A percentile compares a stretch with the other conserved stretches of the same genome.
Evolutionary conservation across 2,113 vertebrate species (phyloP).

Genomic region (Onychorhynchus coronatus): DNA sequence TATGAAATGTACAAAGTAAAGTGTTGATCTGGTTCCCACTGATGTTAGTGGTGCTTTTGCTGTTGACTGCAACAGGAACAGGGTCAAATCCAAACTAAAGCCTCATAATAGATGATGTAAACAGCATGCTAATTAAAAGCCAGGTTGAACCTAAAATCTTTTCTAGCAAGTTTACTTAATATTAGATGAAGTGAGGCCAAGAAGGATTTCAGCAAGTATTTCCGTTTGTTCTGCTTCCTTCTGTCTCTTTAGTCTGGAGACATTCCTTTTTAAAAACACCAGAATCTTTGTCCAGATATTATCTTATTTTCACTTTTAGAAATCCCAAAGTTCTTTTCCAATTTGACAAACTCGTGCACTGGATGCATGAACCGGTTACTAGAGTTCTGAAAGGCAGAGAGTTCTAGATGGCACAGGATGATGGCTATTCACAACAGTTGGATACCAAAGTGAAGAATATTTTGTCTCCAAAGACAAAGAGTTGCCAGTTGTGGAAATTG

Average conservation of each 20-base stretch:
- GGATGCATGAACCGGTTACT: neutral
- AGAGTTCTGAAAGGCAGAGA: neutral
- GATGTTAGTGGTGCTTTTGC: slow-evolving; percentile 58
- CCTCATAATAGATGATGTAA: slow-evolving; percentile 64
- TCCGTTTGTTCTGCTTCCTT: slow-evolving; percentile 8
- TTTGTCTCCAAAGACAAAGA: neutral
- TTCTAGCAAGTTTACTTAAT: slow-evolving; percentile 65
- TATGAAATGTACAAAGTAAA: slow-evolving; percentile 63
- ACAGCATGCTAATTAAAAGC: slow-evolving; percentile 72
- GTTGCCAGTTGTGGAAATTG: neutral
- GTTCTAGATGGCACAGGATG: neutral
- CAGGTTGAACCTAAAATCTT: slow-evolving; percentile 61
- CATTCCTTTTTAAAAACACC: neutral
- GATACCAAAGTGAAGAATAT: neutral
- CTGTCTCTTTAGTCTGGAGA: neutral
- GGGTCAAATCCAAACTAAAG: slow-evolving; percentile 12
- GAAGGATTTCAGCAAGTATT: slow-evolving; percentile 50
- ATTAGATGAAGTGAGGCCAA: slow-evolving; percentile 26
- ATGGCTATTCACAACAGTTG: neutral
- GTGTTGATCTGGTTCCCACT: slow-evolving; percentile 24
- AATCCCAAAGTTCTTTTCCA: neutral
- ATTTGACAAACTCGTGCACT: neutral
- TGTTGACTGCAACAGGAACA: slow-evolving; percentile 2
- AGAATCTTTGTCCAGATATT: neutral
- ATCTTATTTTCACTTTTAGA: neutral